Percentiles rank a stretch among this genome's conserved stretches.
Conservation (phyloP, 2,888 invertebrate genomes). For the Meiosimyza decipiens region DNA sequence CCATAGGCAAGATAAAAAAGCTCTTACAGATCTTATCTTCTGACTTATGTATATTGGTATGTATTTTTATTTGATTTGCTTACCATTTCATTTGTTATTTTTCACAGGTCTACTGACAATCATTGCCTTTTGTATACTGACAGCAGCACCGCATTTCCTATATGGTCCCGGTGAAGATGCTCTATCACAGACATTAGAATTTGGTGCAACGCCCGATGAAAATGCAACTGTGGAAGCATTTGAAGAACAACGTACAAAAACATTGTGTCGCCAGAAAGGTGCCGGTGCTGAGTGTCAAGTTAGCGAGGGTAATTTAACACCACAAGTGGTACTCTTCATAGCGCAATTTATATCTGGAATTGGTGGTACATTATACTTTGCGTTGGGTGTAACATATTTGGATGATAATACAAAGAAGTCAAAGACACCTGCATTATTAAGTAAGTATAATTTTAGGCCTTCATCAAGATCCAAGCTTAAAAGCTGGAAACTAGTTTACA, state of each 20-base stretch:
- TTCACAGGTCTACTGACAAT: slow-evolving; percentile 69
- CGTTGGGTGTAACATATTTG: slow-evolving; percentile 76
- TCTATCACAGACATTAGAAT: slow-evolving; percentile 71
- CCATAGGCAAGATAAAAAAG: too few relatives aligned
- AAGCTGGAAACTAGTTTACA: too few relatives aligned
- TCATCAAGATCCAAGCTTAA: too few relatives aligned
- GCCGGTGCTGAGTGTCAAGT: slow-evolving; percentile 62
- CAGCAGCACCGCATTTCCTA: slow-evolving; percentile 74
- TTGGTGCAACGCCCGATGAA: slow-evolving; percentile 63
- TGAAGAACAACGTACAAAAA: slow-evolving; percentile 68
- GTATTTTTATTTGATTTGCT: background rate
- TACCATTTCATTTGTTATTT: background rate
- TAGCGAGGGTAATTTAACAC: slow-evolving; percentile 70
- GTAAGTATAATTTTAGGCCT: slow-evolving; percentile 64
- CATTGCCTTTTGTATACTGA: slow-evolving; percentile 74
- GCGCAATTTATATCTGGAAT: slow-evolving; percentile 77
- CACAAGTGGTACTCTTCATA: slow-evolving; percentile 71
- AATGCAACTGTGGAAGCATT: slow-evolving; percentile 63
- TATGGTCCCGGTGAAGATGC: slow-evolving; percentile 77
- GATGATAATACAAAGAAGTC: slow-evolving; percentile 78
- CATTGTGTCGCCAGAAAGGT: slow-evolving; percentile 66
- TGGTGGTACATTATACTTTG: slow-evolving; percentile 74
- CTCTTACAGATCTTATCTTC: too few relatives aligned
- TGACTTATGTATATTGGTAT: too few relatives aligned
- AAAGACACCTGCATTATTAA: slow-evolving; percentile 75